Evolutionary conservation across 2,113 vertebrate species (phyloP), one percentile per base, ranked within the genome.

Genomic region (Galbula dea): DNA sequence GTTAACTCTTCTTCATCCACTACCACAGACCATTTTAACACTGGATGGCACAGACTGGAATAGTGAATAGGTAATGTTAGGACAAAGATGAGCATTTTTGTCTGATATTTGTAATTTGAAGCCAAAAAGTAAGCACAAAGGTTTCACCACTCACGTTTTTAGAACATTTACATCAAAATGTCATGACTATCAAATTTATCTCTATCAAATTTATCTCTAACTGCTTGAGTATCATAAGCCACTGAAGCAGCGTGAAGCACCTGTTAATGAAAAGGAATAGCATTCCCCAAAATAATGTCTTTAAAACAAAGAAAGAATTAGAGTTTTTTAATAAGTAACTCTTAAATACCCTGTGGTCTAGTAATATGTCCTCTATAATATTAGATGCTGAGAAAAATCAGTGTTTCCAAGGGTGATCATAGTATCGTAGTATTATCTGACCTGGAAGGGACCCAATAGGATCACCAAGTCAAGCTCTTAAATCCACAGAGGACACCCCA

Each of bases 181-280:
- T 66, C 32, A 39, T 75, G 14, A n/a, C 55, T n/a, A n/a, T n/a
- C n/a, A n/a, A n/a, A n/a, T 7, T 67, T 54, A 62, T 55, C 39
- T 86, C 54, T 94, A n/a, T 72, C 19, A 88, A 63, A 72, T 93
- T 77, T 82, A 52, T 57, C 49, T 80, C 3, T 73, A 89, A 84
- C 65, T 89, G 21, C 52, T 88, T 59, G 43, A 62, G 39, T 90
- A 49, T 83, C n/a, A n/a, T 23, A 83, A 73, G 58, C 84, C 67
- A 79, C 22, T 92, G 75, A 94, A 95, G 18, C 14, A 76, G 32
- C 68, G 12, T 84, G 61, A 76, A 80, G 20, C 10, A 57, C 41
- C 77, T 95, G 19, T 55, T 94, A 96, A 92, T 52, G n/a, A 92
- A 89, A 63, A 39, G 24, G 95, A 95, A 88, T 63, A 83, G 36